Conservation (phyloP, 2,888 invertebrate genomes). For the Dusona sp. region DNA sequence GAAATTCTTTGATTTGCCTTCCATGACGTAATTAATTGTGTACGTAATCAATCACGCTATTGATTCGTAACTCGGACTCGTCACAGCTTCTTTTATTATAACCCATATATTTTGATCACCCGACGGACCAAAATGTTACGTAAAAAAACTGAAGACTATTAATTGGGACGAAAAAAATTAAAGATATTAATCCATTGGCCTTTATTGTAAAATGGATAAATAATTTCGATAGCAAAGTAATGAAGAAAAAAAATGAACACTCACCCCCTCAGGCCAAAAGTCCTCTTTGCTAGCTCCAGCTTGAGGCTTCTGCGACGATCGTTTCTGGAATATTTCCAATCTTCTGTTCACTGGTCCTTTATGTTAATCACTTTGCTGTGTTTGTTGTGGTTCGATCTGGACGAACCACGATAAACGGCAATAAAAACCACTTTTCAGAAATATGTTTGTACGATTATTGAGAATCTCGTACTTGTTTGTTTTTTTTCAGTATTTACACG, state of each 20-base stretch:
- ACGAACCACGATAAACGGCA: conserved; percentile 9
- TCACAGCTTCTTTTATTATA: neutral
- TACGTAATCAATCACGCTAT: neutral
- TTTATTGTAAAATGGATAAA: neutral
- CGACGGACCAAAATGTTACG: neutral
- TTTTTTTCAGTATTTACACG: neutral
- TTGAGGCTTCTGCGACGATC: conserved; percentile 75
- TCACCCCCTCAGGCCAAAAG: conserved; percentile 80
- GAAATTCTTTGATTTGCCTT: neutral
- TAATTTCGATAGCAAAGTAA: neutral
- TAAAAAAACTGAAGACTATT: neutral
- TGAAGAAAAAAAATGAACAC: conserved; percentile 60
- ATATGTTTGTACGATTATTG: neutral
- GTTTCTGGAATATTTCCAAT: conserved; percentile 32
- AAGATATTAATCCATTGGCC: neutral
- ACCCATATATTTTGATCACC: neutral
- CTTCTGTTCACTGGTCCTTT: conserved; percentile 28
- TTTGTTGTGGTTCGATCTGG: conserved; percentile 1
- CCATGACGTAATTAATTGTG: neutral
- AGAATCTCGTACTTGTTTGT: neutral
- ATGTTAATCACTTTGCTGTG: neutral
- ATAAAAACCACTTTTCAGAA: conserved; percentile 21
- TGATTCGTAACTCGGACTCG: neutral
- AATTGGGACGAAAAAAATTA: neutral
- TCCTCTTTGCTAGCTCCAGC: conserved; percentile 82